A percentile compares a stretch with the other conserved stretches of the same genome.
These are phyloP conservation scores for Bilobella aurantiaca DNA, from an alignment of 1,140 invertebrate species.

Conservation along the genomic window DNA sequence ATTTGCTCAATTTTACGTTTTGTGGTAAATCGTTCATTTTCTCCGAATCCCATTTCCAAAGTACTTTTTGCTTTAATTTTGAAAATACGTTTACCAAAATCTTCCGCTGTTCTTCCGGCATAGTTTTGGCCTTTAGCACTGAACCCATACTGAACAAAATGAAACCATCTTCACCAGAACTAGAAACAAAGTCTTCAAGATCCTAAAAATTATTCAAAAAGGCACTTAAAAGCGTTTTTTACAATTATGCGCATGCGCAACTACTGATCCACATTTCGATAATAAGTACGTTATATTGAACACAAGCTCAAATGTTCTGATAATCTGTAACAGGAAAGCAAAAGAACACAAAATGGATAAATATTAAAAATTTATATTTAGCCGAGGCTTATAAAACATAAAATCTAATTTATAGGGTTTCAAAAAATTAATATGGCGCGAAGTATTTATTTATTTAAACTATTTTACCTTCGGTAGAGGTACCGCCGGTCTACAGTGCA, in stretches of 20 bases:
- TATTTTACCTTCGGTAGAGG: conserved; percentile 22
- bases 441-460: too few relatives aligned
- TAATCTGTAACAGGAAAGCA: not conserved
- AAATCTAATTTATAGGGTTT: too few relatives aligned
- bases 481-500: conserved; percentile 29
- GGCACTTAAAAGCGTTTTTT: too few relatives aligned
- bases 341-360: too few relatives aligned
- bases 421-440: too few relatives aligned
- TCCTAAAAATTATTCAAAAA: too few relatives aligned
- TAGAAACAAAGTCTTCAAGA: conserved; percentile 32
- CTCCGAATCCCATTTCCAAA: conserved; percentile 59
- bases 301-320: not conserved
- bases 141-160: conserved; percentile 61
- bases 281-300: not conserved
- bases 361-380: too few relatives aligned
- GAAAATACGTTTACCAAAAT: conserved; percentile 17
- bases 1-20: conserved; percentile 53
- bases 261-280: too few relatives aligned
- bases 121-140: conserved; percentile 2
- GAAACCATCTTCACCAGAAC: conserved; percentile 47
- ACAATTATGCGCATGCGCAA: too few relatives aligned
- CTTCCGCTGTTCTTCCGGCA: conserved; percentile 20
- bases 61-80: conserved; percentile 49
- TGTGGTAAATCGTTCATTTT: conserved; percentile 36
- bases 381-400: too few relatives aligned